A percentile compares a stretch with the other conserved stretches of the same genome.
Conservation (phyloP, 1,140 invertebrate genomes). For the Drosophila nigrodunni region DNA sequence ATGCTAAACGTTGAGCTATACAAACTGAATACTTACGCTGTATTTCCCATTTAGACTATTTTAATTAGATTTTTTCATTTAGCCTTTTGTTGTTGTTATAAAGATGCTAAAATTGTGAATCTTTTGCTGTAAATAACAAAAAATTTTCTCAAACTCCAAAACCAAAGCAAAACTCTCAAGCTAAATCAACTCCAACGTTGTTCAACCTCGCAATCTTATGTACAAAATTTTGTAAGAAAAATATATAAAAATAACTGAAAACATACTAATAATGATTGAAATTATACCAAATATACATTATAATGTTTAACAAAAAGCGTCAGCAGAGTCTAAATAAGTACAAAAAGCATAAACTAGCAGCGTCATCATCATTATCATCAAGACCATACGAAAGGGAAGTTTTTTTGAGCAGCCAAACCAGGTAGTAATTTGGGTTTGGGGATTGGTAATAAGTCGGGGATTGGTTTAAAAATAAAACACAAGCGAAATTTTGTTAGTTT, state of each 20-base stretch:
- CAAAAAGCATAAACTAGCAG: conserved; percentile 24
- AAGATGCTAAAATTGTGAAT: not conserved
- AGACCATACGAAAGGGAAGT: conserved; percentile 5
- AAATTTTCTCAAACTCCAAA: not conserved
- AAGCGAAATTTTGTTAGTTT: conserved; percentile 62
- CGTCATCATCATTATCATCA: conserved; percentile 32
- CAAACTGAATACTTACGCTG: not conserved
- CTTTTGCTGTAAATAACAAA: no score
- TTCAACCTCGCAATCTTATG: not conserved
- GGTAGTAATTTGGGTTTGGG: conserved; percentile 3
- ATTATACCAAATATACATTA: conserved; percentile 12
- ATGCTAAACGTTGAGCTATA: not conserved
- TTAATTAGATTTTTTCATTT: conserved; percentile 1
- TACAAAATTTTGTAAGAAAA: not conserved
- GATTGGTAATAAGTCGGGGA: conserved; percentile 11
- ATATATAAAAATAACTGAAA: not conserved
- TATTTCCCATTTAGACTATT: not conserved
- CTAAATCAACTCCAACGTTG: not conserved
- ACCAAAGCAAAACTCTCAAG: not conserved
- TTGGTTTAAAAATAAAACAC: conserved; percentile 75
- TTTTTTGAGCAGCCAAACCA: conserved; percentile 23
- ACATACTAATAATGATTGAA: not conserved
- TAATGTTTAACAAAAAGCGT: conserved; percentile 25
- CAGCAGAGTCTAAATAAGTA: conserved; percentile 19
- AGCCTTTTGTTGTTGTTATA: not conserved